Percentiles rank a stretch among this genome's conserved stretches.
These are phyloP conservation scores for Teleiodes luculella DNA, from an alignment of 2,888 invertebrate genomes.

Conservation along the genomic window DNA sequence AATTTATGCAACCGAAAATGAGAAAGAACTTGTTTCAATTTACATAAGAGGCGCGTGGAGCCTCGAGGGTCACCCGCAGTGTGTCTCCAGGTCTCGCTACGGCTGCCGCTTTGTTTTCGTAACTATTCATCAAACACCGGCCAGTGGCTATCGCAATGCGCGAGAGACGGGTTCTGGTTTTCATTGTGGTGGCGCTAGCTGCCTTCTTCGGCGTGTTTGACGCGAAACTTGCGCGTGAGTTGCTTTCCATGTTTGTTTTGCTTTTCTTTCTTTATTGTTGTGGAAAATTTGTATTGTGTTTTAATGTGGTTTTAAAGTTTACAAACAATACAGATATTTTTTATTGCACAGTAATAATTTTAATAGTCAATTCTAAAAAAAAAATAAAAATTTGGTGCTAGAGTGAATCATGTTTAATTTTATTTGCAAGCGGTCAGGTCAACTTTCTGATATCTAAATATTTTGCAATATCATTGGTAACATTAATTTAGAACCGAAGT, in stretches of 20 bases:
- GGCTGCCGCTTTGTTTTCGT: constrained; percentile 32
- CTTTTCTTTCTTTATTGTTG: background rate
- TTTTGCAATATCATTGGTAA: background rate
- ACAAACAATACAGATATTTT: too few species aligned
- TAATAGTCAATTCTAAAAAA: too few species aligned
- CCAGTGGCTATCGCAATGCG: constrained; percentile 47
- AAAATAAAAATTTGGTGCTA: too few species aligned
- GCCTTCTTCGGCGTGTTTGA: constrained; percentile 44
- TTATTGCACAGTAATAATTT: too few species aligned
- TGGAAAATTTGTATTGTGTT: too few species aligned
- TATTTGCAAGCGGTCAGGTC: too few species aligned
- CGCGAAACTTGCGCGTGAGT: constrained; percentile 67
- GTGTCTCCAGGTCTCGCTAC: constrained; percentile 40
- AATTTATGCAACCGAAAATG: constrained; percentile 71
- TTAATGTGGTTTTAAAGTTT: background rate
- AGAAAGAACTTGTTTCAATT: constrained; percentile 67
- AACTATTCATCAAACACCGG: constrained; percentile 22
- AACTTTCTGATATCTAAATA: too few species aligned
- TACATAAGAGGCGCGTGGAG: constrained; percentile 52
- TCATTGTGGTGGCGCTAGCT: constrained; percentile 43
- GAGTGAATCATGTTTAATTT: too few species aligned
- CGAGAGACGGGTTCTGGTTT: constrained; percentile 54
- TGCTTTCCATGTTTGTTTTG: constrained; percentile 20
- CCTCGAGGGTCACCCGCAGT: constrained; percentile 53
- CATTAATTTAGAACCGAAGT: background rate